phyloP scores from a whole-genome alignment of 2,888 invertebrate genomes.

The Pristionchus entomophagus region DNA sequence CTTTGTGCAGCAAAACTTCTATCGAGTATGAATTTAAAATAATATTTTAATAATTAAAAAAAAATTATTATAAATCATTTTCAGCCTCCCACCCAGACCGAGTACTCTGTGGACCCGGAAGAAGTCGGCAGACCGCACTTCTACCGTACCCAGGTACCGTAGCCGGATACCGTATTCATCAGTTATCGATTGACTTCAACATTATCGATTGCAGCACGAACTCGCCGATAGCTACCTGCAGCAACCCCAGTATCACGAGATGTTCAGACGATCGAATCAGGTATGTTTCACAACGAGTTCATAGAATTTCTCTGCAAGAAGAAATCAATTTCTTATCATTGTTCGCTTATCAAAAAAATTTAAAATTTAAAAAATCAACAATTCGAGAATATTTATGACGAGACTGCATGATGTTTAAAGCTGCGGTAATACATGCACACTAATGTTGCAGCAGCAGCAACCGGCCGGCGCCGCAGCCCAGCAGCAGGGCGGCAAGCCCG shows the following conservation, averaged over 20 bases:
- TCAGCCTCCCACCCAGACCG: slow-evolving; percentile 37
- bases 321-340: neutral
- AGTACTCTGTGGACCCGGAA: slow-evolving; percentile 47
- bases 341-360: neutral
- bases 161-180: neutral
- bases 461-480: slow-evolving; percentile 49
- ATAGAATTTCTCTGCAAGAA: neutral
- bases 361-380: no score
- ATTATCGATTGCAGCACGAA: slow-evolving; percentile 36
- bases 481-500: slow-evolving; percentile 52
- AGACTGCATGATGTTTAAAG: no score
- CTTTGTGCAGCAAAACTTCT: slow-evolving; percentile 48
- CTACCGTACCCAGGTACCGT: slow-evolving; percentile 48
- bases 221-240: slow-evolving; percentile 25
- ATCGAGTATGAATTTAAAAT: slow-evolving; percentile 6
- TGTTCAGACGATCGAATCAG: slow-evolving; percentile 39
- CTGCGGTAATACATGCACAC: no score
- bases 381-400: no score
- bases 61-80: neutral
- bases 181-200: neutral
- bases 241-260: slow-evolving; percentile 38
- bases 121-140: slow-evolving; percentile 51
- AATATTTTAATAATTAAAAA: neutral
- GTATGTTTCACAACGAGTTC: neutral
- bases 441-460: slow-evolving; percentile 51